phyloP scores from a whole-genome alignment of 1,140 invertebrate species.

The Drosophila athabasca region DNA sequence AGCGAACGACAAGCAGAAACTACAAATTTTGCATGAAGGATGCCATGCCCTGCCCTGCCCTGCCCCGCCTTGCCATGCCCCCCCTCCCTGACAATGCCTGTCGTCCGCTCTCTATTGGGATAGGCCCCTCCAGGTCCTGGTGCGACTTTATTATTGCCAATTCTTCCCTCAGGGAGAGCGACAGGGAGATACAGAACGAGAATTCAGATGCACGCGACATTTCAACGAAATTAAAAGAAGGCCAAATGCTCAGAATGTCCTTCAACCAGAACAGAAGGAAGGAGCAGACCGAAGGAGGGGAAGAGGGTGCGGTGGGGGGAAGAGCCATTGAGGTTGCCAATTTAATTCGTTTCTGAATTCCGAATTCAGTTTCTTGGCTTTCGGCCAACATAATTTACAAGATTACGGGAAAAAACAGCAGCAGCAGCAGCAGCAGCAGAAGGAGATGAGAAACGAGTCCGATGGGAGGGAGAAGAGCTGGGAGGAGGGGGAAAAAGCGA shows the following conservation, averaged over 20 bases:
- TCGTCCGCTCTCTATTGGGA: not conserved
- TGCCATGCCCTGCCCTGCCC: slow-evolving; percentile 2
- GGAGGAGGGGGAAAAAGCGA: not conserved
- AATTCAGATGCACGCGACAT: slow-evolving; percentile 53
- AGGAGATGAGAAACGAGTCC: slow-evolving; percentile 7
- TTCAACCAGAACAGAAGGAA: slow-evolving; percentile 9
- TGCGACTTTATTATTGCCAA: slow-evolving; percentile 45
- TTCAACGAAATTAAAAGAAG: slow-evolving; percentile 56
- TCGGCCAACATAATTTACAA: slow-evolving; percentile 56
- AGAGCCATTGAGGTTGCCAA: slow-evolving; percentile 42
- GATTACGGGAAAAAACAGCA: slow-evolving; percentile 16
- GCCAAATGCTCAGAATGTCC: slow-evolving; percentile 40
- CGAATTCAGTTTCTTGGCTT: slow-evolving; percentile 46
- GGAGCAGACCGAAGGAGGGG: not conserved
- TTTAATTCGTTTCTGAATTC: slow-evolving; percentile 53
- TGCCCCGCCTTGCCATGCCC: not conserved
- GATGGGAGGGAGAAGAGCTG: slow-evolving; percentile 10
- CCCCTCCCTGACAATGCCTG: not conserved
- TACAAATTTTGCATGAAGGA: slow-evolving; percentile 45
- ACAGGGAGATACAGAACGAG: slow-evolving; percentile 2
- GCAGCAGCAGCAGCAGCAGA: not conserved
- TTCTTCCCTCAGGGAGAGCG: slow-evolving; percentile 20
- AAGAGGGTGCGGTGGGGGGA: not conserved
- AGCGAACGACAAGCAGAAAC: slow-evolving; percentile 40
- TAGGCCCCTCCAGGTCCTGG: slow-evolving; percentile 31